Evolutionary conservation across 2,113 vertebrate genomes (phyloP).

Genomic region (Forbesichthys papilliferus): DNA sequence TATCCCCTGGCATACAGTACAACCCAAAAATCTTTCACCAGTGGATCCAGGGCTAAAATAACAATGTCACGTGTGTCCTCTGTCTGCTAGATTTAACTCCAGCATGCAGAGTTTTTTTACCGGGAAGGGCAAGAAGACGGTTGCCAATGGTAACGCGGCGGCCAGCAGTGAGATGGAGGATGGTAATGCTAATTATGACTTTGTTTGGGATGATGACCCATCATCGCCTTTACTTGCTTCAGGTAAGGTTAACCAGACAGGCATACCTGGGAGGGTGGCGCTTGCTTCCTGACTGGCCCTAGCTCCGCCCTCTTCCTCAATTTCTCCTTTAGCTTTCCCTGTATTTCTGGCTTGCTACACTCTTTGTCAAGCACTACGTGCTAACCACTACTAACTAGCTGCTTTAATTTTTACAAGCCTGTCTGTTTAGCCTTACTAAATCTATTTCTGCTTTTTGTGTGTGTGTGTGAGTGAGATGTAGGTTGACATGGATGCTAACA

Average conservation of each 20-base stretch:
- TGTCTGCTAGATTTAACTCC: slow-evolving; percentile 84
- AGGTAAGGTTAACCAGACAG: slow-evolving; percentile 99
- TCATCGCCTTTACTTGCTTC: slow-evolving; percentile 82
- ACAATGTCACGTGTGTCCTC: slow-evolving; percentile 21
- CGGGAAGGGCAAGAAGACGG: slow-evolving; percentile 79
- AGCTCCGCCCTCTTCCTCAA: neutral
- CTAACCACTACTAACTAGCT: slow-evolving; percentile 12
- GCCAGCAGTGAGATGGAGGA: slow-evolving; percentile 92
- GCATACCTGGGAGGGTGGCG: neutral
- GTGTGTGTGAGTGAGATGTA: neutral
- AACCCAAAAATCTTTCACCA: neutral
- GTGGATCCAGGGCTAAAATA: slow-evolving; percentile 8
- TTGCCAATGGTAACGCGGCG: slow-evolving; percentile 88
- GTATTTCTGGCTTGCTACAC: neutral
- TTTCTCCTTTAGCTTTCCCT: neutral
- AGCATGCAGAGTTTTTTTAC: slow-evolving; percentile 85
- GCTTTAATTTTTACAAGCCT: slow-evolving; percentile 73
- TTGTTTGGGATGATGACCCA: slow-evolving; percentile 86
- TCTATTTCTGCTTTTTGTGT: slow-evolving; percentile 50
- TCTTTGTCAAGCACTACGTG: too few relatives aligned
- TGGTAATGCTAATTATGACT: slow-evolving; percentile 88
- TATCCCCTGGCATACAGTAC: neutral
- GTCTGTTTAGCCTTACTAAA: slow-evolving; percentile 94
- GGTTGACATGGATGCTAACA: too few relatives aligned
- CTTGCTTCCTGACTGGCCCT: neutral